Evolutionary conservation across 1,140 invertebrate genomes (phyloP).

Genomic region (Pseudoatta argentina): DNA sequence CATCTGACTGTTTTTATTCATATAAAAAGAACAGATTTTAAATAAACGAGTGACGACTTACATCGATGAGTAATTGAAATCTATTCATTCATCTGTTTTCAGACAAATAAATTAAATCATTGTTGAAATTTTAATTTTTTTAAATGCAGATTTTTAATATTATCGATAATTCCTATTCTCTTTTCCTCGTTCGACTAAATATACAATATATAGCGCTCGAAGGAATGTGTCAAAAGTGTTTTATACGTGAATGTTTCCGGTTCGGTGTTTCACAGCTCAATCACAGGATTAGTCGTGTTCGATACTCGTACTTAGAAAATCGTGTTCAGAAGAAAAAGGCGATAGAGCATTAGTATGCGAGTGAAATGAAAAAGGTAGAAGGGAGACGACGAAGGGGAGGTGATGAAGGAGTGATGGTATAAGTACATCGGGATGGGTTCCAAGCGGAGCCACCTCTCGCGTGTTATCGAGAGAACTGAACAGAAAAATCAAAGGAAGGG

Average conservation of each 20-base stretch:
- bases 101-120: neutral
- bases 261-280: neutral
- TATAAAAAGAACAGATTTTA: neutral
- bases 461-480: slow-evolving; percentile 43
- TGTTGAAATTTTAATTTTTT: neutral
- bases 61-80: neutral
- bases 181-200: neutral
- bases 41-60: neutral
- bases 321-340: slow-evolving; percentile 8
- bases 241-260: neutral
- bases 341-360: slow-evolving; percentile 4
- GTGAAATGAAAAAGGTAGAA: neutral
- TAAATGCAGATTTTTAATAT: neutral
- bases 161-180: neutral
- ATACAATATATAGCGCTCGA: neutral
- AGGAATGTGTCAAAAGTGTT: slow-evolving; percentile 5
- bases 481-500: slow-evolving; percentile 69
- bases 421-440: slow-evolving; percentile 29
- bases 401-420: neutral
- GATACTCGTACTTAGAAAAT: neutral
- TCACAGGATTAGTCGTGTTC: neutral
- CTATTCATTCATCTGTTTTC: neutral
- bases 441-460: neutral
- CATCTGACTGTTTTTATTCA: neutral
- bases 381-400: neutral